Base-by-base conservation (phyloP, 1,140 invertebrate genomes). In the Sarcophaga peregrina region DNA sequence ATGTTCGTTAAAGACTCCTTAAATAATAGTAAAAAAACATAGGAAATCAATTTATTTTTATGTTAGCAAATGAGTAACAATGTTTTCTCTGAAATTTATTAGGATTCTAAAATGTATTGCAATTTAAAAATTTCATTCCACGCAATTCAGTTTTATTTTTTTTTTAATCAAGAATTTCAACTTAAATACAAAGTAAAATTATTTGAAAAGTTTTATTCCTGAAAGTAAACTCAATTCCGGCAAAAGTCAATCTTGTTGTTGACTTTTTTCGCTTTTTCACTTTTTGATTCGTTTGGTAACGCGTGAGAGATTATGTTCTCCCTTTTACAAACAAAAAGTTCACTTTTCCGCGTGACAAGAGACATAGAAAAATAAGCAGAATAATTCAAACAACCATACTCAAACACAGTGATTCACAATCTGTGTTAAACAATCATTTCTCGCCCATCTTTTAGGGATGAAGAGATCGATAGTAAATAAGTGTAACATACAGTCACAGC, bases 251-350 rank as follows among this genome's bases (percentile, higher is more conserved):
- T 37, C 25, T 58, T n/a, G 15, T 58, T 58, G 54, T 58, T 58
- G 13, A 58, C 54, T 58, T 58, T 58, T 58, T 58, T 15, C 52
- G n/a, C n/a, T 15, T n/a, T 58, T 58, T 58, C 10, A 15, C 25
- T n/a, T n/a, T 58, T 15, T 58, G 11, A 58, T n/a, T 58, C 7
- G 54, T 58, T 58, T 58, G 25, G 1, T 37, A 37, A 3, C 54
- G n/a, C 6, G 3, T 13, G 15, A 58, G 13, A n/a, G 54, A 58
- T 58, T 58, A 58, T 58, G 11, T 58, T 58, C 15, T 7, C 54
- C 20, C 3, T 37, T 37, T 37, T 74, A 74, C 25, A 11, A 74
- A 74, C 72, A 74, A 74, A 74, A 74, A 74, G 11, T 37, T 74
- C 25, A 8, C 20, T 74, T 8, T 74, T 37, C 20, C 20, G 72